phyloP scores from a whole-genome alignment of 2,888 invertebrate genomes.

The Panopea generosa region DNA sequence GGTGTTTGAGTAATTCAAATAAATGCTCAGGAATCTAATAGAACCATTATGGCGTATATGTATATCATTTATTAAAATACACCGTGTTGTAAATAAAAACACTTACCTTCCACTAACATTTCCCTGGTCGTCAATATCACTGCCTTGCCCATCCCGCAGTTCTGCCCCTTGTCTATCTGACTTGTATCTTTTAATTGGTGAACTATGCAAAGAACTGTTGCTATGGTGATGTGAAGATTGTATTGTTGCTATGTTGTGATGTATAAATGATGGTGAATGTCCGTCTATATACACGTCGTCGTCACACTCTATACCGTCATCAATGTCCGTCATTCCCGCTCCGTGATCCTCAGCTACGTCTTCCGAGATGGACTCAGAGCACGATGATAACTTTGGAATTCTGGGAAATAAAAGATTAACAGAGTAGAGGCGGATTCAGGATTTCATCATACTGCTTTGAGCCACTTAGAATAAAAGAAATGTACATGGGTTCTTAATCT shows the following conservation, averaged over 20 bases:
- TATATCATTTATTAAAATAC: too few relatives aligned
- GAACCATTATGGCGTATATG: too few relatives aligned
- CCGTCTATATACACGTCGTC: constrained; percentile 65
- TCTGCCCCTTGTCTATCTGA: constrained; percentile 11
- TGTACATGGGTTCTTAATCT: too few relatives aligned
- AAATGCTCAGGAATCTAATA: too few relatives aligned
- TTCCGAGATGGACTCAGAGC: constrained; percentile 53
- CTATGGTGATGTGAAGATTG: background rate
- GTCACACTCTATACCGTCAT: constrained; percentile 76
- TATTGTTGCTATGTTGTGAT: constrained; percentile 41
- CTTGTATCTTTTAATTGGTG: constrained; percentile 30
- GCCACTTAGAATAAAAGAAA: too few relatives aligned
- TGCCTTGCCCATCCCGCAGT: background rate
- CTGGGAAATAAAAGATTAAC: constrained; percentile 23
- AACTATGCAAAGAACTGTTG: constrained; percentile 19
- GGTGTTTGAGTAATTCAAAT: too few relatives aligned
- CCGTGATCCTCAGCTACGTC: constrained; percentile 42
- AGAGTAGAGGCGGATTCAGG: too few relatives aligned
- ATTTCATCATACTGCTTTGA: too few relatives aligned
- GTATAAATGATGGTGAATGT: constrained; percentile 57
- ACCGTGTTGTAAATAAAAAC: too few relatives aligned
- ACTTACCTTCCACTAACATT: background rate
- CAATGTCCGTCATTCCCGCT: constrained; percentile 38
- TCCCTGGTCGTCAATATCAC: constrained; percentile 22
- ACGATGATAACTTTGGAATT: constrained; percentile 39